Evolutionary conservation across 1,140 invertebrate species (phyloP).

Genomic region (Anastrepha ludens): DNA sequence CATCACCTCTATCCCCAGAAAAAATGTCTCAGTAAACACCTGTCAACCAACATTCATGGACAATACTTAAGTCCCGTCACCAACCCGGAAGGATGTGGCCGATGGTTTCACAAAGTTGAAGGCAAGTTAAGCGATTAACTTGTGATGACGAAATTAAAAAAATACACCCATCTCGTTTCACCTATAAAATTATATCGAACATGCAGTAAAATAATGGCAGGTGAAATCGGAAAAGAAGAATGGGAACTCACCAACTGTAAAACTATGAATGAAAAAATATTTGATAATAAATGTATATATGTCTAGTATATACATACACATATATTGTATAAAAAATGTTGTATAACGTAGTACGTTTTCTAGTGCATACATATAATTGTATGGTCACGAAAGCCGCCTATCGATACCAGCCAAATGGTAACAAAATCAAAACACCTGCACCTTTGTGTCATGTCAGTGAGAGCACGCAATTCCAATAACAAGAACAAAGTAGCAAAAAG

Average conservation of each 20-base stretch:
- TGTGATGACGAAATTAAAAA: background rate
- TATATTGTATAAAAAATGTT: constrained; percentile 15
- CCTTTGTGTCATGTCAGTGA: background rate
- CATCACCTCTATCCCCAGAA: background rate
- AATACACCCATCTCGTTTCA: background rate
- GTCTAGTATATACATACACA: background rate
- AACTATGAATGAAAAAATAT: constrained; percentile 42
- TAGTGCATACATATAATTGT: background rate
- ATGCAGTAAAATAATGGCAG: background rate
- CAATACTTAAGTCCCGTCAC: background rate
- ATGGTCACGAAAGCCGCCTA: background rate
- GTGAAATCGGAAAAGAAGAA: background rate
- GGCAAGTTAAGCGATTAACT: constrained; percentile 4
- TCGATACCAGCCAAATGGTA: background rate
- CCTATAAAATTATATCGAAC: background rate
- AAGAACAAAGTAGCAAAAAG: background rate
- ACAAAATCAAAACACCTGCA: constrained; percentile 25
- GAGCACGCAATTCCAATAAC: constrained; percentile 1
- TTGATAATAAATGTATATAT: background rate
- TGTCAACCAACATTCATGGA: background rate
- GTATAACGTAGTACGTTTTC: background rate
- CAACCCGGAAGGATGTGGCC: background rate
- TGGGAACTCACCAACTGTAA: constrained; percentile 17
- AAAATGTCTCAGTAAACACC: background rate
- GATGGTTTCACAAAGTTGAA: constrained; percentile 14